Conservation (phyloP, 2,888 invertebrate genomes). For the Leucozona laternaria region DNA sequence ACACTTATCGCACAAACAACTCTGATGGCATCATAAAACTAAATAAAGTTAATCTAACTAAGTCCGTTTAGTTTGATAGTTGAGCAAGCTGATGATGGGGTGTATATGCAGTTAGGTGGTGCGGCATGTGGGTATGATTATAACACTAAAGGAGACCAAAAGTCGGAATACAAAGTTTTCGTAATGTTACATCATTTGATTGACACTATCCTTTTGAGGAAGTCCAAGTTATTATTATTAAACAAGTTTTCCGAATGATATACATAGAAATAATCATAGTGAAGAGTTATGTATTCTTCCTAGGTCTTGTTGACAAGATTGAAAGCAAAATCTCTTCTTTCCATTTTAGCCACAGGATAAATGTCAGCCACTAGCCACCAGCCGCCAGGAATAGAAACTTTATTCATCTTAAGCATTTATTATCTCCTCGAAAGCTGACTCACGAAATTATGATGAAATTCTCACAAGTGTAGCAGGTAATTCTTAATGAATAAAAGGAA, state of each 20-base stretch:
- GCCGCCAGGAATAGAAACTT: neutral
- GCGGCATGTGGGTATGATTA: neutral
- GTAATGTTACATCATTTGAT: neutral
- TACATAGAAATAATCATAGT: neutral
- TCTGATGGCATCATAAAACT: slow-evolving; percentile 34
- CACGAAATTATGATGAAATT: slow-evolving; percentile 17
- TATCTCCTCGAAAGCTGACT: slow-evolving; percentile 4
- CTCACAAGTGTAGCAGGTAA: neutral
- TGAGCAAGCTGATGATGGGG: neutral
- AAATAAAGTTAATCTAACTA: slow-evolving; percentile 33
- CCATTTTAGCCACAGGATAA: neutral
- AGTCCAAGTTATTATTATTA: neutral
- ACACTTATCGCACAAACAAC: slow-evolving; percentile 33
- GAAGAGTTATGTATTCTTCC: neutral
- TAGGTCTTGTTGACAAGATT: neutral
- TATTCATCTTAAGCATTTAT: slow-evolving; percentile 12
- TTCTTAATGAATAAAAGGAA: slow-evolving; percentile 17
- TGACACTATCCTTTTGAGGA: slow-evolving; percentile 17
- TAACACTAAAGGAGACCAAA: neutral
- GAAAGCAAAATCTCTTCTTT: slow-evolving; percentile 2
- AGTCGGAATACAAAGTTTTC: neutral
- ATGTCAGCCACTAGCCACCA: neutral
- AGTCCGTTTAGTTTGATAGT: slow-evolving; percentile 11
- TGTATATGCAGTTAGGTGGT: neutral
- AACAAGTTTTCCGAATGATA: neutral